Base-by-base conservation (phyloP, 2,888 invertebrate genomes). In the Beris morrisii region DNA sequence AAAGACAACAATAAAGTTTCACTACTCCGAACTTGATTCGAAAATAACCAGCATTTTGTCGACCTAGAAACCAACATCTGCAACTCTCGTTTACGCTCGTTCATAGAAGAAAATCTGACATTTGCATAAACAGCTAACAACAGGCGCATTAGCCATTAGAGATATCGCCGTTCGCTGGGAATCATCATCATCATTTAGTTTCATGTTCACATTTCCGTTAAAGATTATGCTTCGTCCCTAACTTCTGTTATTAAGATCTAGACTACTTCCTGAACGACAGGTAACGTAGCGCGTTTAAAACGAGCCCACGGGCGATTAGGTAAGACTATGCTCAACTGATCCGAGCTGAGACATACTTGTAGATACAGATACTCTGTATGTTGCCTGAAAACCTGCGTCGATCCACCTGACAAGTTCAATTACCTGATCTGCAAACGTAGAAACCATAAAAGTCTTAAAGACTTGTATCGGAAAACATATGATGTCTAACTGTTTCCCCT, bases 31-130 rank as follows among this genome's bases (percentile, higher is more conserved):
- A 59, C 58, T 59, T 46, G 58, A 59, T 59, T 46, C 46, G 48
- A 59, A 59, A 38, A 38, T 38, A 38, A 38, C 1, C 38, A 38
- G 38, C 38, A 38, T 38, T 46, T 57, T 59, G 13, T 48, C 58
- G 58, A 59, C 58, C 58, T 59, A 59, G 58, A 59, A 59, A 59
- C 58, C 58, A 46, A 59, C 58, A 59, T 59, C n/a, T 59, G 58
- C 46, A 46, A 31, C 58, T 59, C 58, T 59, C 46, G 58, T 48
- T 28, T 48, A 48, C 46, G 30, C 58, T 59, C 4, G 48, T 46
- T 46, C 48, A 46, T 48, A 59, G n/a, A 46, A 46, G 46, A 59
- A 59, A 59, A 59, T 59, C 46, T 59, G 58, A 59, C 46, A 59
- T 59, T 59, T 59, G 48, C 58, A 59, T 48, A 59, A 59, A 59